Evolutionary conservation across 2,797 vertebrate species (phyloP), one percentile per base, ranked within the genome.

Genomic region (Danionella dracula): DNA sequence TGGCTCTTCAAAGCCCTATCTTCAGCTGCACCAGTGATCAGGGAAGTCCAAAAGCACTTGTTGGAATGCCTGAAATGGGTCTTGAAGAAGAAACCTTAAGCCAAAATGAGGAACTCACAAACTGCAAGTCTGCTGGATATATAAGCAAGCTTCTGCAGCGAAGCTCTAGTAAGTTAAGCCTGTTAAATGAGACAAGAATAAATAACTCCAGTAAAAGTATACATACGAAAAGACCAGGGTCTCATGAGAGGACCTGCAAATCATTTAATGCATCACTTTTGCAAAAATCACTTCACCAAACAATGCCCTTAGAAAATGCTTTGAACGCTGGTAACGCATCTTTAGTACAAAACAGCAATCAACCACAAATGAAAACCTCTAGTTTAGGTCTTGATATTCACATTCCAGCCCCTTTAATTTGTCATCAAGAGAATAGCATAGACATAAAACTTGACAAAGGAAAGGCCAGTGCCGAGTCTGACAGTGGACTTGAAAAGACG

Each of bases 1-100:
- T 98, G 58, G 96, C 95, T 74, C 84, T 98, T 23, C 95, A 98
- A 77, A 98, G 94, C 75, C 95, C 96, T 0, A 90, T 98, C 37
- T 98, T 96, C 46, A 87, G 84, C 23, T 73, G 83, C 13, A 78
- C 82, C n/a, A 77, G 61, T 3, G 80, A 88, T 38, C 62, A 77
- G 1, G 49, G 66, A 2, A 63, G 66, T 45, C 27, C 75, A 2
- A 57, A 73, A 6, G 56, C 60, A 31, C 76, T 66, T 1, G 57
- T 46, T 23, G 37, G 77, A 27, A 69, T 40, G 13, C 23, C 34
- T 1, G 76, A 68, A 4, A 15, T 62, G 8, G 67, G 55, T 37
- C 70, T 75, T 17, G 50, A 37, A 55, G 42, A 45, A 0, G 57
- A 76, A 15, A 73, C 63, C 42, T 41, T 82, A 21, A 70, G 76